Base-by-base conservation (phyloP, 35 echinoderm and acorn worm species). In the Apostichopus californicus region DNA sequence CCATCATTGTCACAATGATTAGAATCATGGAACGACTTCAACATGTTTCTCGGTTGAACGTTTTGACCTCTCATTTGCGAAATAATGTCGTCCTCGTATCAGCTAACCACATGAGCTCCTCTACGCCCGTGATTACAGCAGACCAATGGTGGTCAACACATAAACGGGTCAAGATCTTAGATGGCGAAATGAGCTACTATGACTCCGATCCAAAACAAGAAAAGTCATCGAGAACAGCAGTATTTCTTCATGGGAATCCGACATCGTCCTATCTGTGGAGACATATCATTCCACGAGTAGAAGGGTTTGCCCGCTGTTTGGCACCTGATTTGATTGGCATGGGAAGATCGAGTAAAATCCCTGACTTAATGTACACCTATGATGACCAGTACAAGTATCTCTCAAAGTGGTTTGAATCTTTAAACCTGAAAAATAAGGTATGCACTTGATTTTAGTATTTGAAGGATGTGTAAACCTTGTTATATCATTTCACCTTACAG, bases 181-280 rank as follows among this genome's bases (percentile, higher is more conserved):
- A 94, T 65, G 89, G 85, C 4, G 86, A 94, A 56, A 98, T 98
- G 92, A 94, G 89, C 58, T 98, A 98, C 65, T 98, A 94, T 78
- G 96, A 98, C 73, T 98, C 96, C 0, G 94, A 95, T 57, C 93
- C 93, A 18, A 11, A 93, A 53, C 90, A 92, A 70, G 28, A 73
- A 13, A 95, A 88, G 59, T 80, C 89, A 1, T 56, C 54, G n/a
- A 77, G 87, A 93, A 86, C 86, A 24, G 94, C 90, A 25, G 92
- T 94, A 14, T 98, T 98, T 78, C 82, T 98, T 2, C 96, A 98
- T 55, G 96, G 96, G 6, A 98, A 98, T 90, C 94, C 96, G 24
- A 98, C 96, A 6, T 98, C 96, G 11, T 98, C 96, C 5, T 98
- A 94, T 90, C 88, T 98, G 14, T 98, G 96, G 96, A 79, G 96